phyloP scores from a whole-genome alignment of 2,888 invertebrate genomes.

The Cactoblastis cactorum region DNA sequence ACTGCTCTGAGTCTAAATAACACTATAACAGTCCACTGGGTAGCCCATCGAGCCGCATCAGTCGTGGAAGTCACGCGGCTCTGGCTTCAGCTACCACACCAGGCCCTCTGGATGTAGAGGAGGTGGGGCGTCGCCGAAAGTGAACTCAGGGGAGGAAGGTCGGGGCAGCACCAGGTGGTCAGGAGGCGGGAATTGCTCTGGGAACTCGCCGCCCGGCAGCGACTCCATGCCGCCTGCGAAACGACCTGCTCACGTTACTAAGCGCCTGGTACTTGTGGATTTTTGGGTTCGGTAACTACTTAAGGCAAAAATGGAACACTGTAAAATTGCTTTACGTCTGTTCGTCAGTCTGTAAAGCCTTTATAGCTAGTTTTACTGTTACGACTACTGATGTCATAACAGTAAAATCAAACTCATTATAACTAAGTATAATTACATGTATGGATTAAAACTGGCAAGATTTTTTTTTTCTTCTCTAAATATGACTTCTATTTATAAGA shows the following conservation, averaged over 20 bases:
- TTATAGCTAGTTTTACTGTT: too few species aligned
- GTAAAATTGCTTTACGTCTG: too few species aligned
- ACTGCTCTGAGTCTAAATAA: conserved; percentile 34
- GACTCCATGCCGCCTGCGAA: conserved; percentile 85
- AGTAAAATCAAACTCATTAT: too few species aligned
- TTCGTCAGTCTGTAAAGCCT: too few species aligned
- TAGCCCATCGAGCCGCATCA: conserved; percentile 77
- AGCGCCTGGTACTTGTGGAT: conserved; percentile 23
- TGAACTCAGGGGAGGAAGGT: conserved; percentile 87
- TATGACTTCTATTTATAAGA: too few species aligned
- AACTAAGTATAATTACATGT: too few species aligned
- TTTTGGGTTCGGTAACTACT: not conserved
- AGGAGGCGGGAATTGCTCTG: conserved; percentile 80
- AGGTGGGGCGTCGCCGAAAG: conserved; percentile 76
- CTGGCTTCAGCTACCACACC: conserved; percentile 80
- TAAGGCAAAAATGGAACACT: too few species aligned
- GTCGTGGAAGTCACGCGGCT: conserved; percentile 80
- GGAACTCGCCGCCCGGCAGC: conserved; percentile 70
- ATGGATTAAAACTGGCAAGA: too few species aligned
- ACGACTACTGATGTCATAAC: too few species aligned
- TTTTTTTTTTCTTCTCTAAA: too few species aligned
- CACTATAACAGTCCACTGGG: conserved; percentile 60
- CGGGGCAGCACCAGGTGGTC: conserved; percentile 84
- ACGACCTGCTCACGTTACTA: conserved; percentile 85
- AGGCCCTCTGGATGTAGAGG: conserved; percentile 73